Evolutionary conservation across 2,113 vertebrate species (phyloP).

Genomic region (Stictonetta naevosa): DNA sequence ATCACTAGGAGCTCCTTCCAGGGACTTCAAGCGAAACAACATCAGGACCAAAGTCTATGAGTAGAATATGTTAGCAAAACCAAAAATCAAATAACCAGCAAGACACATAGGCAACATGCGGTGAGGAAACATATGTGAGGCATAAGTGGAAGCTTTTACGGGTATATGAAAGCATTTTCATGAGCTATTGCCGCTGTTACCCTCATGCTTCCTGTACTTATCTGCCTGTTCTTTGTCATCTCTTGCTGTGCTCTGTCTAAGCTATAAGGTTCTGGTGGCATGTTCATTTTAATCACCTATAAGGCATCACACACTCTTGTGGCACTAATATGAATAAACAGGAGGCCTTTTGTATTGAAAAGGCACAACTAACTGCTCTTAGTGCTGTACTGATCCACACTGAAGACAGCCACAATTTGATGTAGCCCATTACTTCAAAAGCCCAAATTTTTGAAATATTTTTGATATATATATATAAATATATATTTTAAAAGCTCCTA

Average conservation of each 20-base stretch:
- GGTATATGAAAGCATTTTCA: conserved; percentile 55
- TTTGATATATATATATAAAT: not conserved
- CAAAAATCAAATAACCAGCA: conserved; percentile 69
- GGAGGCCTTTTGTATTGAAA: not conserved
- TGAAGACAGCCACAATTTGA: not conserved
- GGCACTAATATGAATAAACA: not conserved
- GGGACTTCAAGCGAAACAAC: conserved; percentile 17
- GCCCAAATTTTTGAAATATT: not conserved
- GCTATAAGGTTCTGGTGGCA: not conserved
- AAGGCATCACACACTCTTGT: not conserved
- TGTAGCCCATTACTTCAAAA: not conserved
- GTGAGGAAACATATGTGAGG: conserved; percentile 24
- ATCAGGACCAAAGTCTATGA: not conserved
- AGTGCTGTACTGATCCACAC: not conserved
- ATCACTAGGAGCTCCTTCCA: conserved; percentile 2
- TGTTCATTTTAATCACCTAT: conserved; percentile 46
- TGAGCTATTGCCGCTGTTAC: conserved; percentile 15
- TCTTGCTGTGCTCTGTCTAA: conserved; percentile 52
- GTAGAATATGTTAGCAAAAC: conserved; percentile 2
- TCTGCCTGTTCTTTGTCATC: not conserved
- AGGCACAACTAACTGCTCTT: not conserved
- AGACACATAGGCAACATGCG: conserved; percentile 51
- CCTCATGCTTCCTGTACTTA: conserved; percentile 6
- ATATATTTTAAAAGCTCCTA: not conserved
- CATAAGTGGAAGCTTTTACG: conserved; percentile 41